A percentile compares a stretch with the other conserved stretches of the same genome.
Conservation (phyloP, 2,797 vertebrate genomes). For the Neosalanx taihuensis region DNA sequence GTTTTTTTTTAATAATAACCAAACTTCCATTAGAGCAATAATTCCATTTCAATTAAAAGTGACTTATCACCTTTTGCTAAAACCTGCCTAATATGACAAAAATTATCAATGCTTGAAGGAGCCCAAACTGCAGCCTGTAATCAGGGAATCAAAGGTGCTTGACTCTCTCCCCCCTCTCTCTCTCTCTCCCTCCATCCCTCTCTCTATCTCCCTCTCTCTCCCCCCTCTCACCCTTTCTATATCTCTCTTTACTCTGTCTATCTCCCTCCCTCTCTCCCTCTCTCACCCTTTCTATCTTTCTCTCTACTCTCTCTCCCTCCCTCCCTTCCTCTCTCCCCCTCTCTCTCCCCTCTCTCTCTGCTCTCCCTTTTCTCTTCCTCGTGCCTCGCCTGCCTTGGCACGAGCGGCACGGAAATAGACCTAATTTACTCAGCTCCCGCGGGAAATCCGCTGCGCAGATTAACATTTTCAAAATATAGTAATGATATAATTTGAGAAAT, state of each 20-base stretch:
- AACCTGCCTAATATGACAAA: slow-evolving; percentile 99
- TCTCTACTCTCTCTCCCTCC: slow-evolving; percentile 13
- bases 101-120: slow-evolving; percentile 99
- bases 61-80: slow-evolving; percentile 99
- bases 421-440: slow-evolving; percentile 93
- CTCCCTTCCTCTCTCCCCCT: slow-evolving; percentile 7
- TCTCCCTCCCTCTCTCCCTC: not conserved
- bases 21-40: slow-evolving; percentile 99
- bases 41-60: slow-evolving; percentile 99
- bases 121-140: slow-evolving; percentile 97
- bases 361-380: too few relatives aligned
- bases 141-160: slow-evolving; percentile 90
- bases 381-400: slow-evolving; percentile 77
- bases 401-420: slow-evolving; percentile 93
- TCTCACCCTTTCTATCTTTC: slow-evolving; percentile 24
- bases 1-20: slow-evolving; percentile 99
- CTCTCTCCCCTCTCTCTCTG: not conserved
- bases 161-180: too few relatives aligned
- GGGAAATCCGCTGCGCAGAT: slow-evolving; percentile 97
- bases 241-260: too few relatives aligned
- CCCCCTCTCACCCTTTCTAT: too few relatives aligned
- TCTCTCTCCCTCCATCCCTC: not conserved
- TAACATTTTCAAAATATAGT: slow-evolving; percentile 99
- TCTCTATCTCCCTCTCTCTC: slow-evolving; percentile 4
- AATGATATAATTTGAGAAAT: slow-evolving; percentile 99